Evolutionary conservation across 2,888 invertebrate genomes (phyloP), one percentile per base, ranked within the genome.

Genomic region (Geotrupes spiniger): DNA sequence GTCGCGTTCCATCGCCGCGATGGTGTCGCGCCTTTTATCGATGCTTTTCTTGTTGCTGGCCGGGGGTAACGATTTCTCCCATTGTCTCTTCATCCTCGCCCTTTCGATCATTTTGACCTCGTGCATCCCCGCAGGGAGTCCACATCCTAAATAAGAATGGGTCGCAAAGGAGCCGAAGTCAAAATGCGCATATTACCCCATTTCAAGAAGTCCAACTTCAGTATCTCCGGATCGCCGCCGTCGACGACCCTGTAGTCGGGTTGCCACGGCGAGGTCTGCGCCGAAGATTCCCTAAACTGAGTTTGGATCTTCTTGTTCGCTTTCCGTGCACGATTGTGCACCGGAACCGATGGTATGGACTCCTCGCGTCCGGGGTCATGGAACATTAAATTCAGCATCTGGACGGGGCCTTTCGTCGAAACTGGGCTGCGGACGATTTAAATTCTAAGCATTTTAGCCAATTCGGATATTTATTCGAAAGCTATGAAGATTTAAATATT

Each of bases 201-300:
- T 65, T 71, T 70, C 14, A 74, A 54, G 50, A 72, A 74, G 42
- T 72, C 81, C 17, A 90, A 70, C 36, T 79, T 82, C 14, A 89
- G 63, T 0, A 88, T 76, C 69, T 89, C 89, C 0, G 88, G 83
- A 68, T 77, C 46, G 51, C 70, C 58, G 62, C 76, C 66, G 14
- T 76, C 75, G 0, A 64, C 60, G 17, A 83, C 69, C 46, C 71
- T 73, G 62, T 78, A 81, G 39, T 58, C 43, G 1, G 89, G 85
- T 53, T 88, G 83, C 83, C 89, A 90, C 0, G 90, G 89, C 9
- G 75, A 74, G 0, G 90, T 91, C 71, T 90, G 90, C 0, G 85
- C 80, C 54, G 85, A 86, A 0, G 84, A 84, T 61, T 89, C 90
- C 48, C 89, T 78, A 65, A 78, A 89, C 46, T 82, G 68, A 1